Conservation (phyloP, 1,140 invertebrate species). For the Drosophila ogumai region DNA sequence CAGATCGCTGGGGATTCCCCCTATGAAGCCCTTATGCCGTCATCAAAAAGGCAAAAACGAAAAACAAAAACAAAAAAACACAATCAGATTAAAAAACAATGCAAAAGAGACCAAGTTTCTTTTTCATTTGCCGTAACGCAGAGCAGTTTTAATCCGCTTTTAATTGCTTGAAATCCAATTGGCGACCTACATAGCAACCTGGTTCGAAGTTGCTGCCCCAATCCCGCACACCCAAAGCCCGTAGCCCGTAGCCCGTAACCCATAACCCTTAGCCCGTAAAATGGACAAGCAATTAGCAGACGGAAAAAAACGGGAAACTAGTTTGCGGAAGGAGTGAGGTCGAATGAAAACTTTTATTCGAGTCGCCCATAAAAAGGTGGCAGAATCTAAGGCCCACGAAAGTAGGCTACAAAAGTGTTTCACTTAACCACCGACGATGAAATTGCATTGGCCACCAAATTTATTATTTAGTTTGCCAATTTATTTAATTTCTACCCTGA, state of each 20-base stretch:
- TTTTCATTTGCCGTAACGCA: constrained; percentile 57
- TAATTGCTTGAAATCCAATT: constrained; percentile 81
- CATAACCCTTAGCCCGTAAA: constrained; percentile 24
- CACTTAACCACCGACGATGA: constrained; percentile 8
- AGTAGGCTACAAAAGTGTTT: constrained; percentile 18
- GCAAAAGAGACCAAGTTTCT: constrained; percentile 36
- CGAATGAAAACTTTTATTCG: constrained; percentile 36
- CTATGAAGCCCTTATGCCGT: constrained; percentile 8
- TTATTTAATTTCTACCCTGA: constrained; percentile 19
- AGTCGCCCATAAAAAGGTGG: constrained; percentile 6
- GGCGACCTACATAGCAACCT: constrained; percentile 67
- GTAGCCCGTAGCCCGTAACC: constrained; percentile 7
- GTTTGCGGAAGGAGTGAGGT: constrained; percentile 23
- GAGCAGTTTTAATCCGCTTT: constrained; percentile 70
- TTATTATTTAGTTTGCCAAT: constrained; percentile 26
- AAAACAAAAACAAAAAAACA: constrained; percentile 36
- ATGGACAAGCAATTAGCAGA: constrained; percentile 48
- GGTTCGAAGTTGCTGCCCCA: constrained; percentile 21
- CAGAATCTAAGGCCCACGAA: constrained; percentile 15
- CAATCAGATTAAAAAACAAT: constrained; percentile 72
- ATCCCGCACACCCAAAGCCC: constrained; percentile 8
- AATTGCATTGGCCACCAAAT: constrained; percentile 10
- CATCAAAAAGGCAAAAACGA: constrained; percentile 4
- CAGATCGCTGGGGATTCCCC: constrained; percentile 1
- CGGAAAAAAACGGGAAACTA: constrained; percentile 20